A percentile compares a stretch with the other conserved stretches of the same genome.
phyloP scores from a whole-genome alignment of 2,888 invertebrate species.

The Bunonema sp. region DNA sequence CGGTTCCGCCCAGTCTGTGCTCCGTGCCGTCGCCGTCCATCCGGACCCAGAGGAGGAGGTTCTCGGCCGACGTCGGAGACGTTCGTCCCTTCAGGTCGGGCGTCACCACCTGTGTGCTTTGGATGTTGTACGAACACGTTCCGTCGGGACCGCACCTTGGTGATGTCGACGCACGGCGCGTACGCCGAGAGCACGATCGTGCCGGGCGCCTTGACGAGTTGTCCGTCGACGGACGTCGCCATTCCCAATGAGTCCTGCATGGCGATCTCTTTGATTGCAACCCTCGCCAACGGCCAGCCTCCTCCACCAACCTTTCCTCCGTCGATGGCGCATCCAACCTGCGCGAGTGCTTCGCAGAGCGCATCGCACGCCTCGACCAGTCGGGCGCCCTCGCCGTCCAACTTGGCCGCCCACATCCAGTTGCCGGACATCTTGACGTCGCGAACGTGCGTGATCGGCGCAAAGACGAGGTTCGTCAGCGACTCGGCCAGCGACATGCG shows the following conservation, averaged over 20 bases:
- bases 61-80: too few species aligned
- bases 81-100: constrained; percentile 77
- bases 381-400: constrained; percentile 75
- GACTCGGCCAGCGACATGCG: constrained; percentile 86
- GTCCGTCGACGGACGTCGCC: constrained; percentile 66
- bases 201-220: constrained; percentile 53
- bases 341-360: constrained; percentile 68
- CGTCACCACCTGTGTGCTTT: too few species aligned
- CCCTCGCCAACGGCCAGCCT: too few species aligned
- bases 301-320: constrained; percentile 62
- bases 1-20: constrained; percentile 71
- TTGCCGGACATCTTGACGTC: constrained; percentile 98
- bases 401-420: constrained; percentile 99
- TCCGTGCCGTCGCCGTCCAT: constrained; percentile 52
- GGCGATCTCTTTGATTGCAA: too few species aligned
- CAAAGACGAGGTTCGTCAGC: constrained; percentile 72
- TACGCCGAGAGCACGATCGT: constrained; percentile 88
- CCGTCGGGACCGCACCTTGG: too few species aligned
- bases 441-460: constrained; percentile 51
- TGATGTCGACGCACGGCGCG: constrained; percentile 79
- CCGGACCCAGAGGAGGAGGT: constrained; percentile 64
- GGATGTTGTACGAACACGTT: too few species aligned
- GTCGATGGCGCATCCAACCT: constrained; percentile 66
- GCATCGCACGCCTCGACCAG: constrained; percentile 72
- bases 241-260: constrained; percentile 88